These are phyloP conservation scores for Neoaliturus tenellus DNA, from an alignment of 2,888 invertebrate genomes.

Conservation along the genomic window DNA sequence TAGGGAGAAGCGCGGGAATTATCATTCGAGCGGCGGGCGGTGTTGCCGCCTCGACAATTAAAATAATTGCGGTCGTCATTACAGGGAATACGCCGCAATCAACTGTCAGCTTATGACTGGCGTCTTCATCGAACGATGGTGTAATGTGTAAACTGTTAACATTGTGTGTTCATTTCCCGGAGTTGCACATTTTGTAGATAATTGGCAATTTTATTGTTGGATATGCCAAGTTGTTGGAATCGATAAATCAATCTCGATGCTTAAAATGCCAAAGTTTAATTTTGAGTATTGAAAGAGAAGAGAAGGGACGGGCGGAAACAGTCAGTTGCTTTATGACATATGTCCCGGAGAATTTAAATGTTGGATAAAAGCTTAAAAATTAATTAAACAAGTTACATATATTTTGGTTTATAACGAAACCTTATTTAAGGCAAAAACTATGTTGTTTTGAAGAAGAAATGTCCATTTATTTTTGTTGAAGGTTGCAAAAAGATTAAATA, in stretches of 20 bases:
- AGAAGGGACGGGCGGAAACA: too few species aligned
- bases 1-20: background rate
- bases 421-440: too few species aligned
- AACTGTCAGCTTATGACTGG: background rate
- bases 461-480: too few species aligned
- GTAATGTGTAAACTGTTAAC: background rate
- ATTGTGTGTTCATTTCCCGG: background rate
- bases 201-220: background rate
- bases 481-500: too few species aligned
- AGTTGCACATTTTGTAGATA: background rate
- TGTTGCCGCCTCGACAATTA: background rate
- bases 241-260: background rate
- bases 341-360: too few species aligned
- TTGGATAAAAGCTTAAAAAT: too few species aligned
- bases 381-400: too few species aligned
- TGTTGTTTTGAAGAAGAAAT: too few species aligned
- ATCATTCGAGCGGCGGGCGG: background rate
- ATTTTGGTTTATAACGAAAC: too few species aligned
- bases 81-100: background rate
- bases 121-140: conserved; percentile 5
- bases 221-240: background rate
- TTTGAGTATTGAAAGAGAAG: too few species aligned
- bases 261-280: too few species aligned
- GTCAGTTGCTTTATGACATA: too few species aligned
- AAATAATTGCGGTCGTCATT: conserved; percentile 15